Base-by-base conservation (phyloP, 2,797 vertebrate genomes). In the Sebastes hubbsi region DNA sequence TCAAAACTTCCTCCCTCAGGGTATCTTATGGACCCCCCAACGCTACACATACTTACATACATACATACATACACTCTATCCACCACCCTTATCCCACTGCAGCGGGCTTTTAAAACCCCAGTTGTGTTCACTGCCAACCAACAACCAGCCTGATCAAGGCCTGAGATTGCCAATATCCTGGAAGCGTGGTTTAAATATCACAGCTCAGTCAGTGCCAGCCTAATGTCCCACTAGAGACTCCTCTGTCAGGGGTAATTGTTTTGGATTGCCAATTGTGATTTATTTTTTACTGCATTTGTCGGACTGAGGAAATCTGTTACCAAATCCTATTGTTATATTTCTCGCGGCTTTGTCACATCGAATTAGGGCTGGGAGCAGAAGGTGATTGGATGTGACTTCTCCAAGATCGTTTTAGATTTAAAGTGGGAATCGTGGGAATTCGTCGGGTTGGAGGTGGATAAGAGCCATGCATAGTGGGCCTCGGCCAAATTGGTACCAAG, bases 81-180 rank as follows among this genome's bases (percentile, higher is more conserved):
- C 74, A 80, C 81, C 75, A 84, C 67, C 74, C 62, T 86, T 78
- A 75, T 72, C 72, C 77, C 63, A 72, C 55, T 66, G 61, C 86
- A 82, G 68, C 29, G n/a, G 65, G 73, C 60, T 83, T 83, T 83
- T 79, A 75, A 85, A 87, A 84, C 49, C 75, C 55, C 82, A 87
- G 61, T 80, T 81, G 67, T 55, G 36, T 71, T 71, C 32, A 52
- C 74, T 83, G 86, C 86, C 88, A 93, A 66, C 75, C 82, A 83
- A 62, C 80, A 89, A 74, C 74, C 86, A 78, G 84, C 80, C 77
- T 81, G 79, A 91, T 90, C 83, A 82, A 76, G 80, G 78, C 79
- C 69, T 77, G 71, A 75, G 82, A 90, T 92, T 89, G 85, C 86
- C 90, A 93, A 73, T 91, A 90, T 91, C 84, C 86, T 94, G 76